Percentiles rank a stretch among this genome's conserved stretches.
Evolutionary conservation across 2,888 invertebrate genomes (phyloP).

Genomic region (Meteorus cinctellus): DNA sequence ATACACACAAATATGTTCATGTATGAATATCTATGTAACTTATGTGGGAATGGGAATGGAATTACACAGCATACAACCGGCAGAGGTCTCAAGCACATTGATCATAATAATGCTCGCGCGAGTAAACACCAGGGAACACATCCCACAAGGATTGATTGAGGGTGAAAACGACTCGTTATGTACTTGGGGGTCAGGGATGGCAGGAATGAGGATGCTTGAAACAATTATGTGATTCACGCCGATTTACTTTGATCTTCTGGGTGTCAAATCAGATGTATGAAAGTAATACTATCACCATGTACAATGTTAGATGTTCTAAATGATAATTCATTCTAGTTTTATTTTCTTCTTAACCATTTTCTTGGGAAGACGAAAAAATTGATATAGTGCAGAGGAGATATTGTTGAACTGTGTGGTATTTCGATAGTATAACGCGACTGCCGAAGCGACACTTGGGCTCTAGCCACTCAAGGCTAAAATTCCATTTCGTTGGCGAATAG

Average conservation of each 20-base stretch:
- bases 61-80: conserved; percentile 21
- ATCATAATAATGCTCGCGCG: conserved; percentile 42
- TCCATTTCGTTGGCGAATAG: conserved; percentile 70
- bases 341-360: background rate
- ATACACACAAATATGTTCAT: background rate
- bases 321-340: background rate
- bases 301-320: background rate
- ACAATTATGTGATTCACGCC: conserved; percentile 55
- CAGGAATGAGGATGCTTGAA: conserved; percentile 47
- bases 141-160: conserved; percentile 35
- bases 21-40: conserved; percentile 12
- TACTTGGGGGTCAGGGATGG: conserved; percentile 36
- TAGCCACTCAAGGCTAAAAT: conserved; percentile 65
- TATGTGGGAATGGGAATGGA: conserved; percentile 28
- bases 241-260: conserved; percentile 43
- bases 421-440: conserved; percentile 42
- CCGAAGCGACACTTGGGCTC: conserved; percentile 38
- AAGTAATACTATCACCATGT: conserved; percentile 11
- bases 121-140: conserved; percentile 42
- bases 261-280: conserved; percentile 17
- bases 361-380: background rate
- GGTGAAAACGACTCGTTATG: conserved; percentile 47
- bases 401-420: conserved; percentile 38
- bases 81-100: conserved; percentile 31
- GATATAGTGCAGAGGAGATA: conserved; percentile 10